Percentiles rank a stretch among this genome's conserved stretches.
Conservation (phyloP, 2,113 vertebrate genomes). For the Glaucidium brasilianum region DNA sequence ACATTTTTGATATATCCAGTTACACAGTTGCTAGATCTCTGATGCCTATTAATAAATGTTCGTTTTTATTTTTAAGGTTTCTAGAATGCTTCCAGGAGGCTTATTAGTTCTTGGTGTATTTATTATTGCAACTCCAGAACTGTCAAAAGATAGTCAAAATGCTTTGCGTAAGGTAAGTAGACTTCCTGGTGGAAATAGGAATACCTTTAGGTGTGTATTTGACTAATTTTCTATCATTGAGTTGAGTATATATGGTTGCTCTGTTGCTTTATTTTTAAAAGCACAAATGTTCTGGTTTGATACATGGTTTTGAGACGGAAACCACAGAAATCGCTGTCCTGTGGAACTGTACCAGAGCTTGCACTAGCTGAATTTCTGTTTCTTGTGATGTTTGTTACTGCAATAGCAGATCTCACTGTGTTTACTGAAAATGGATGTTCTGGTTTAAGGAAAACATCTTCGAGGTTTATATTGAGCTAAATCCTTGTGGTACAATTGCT, state of each 20-base stretch:
- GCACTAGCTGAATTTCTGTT: neutral
- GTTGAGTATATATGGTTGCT: neutral
- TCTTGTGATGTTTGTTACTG: neutral
- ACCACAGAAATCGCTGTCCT: neutral
- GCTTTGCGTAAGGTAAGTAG: constrained; percentile 80
- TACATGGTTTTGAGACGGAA: neutral
- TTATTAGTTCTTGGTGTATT: constrained; percentile 87
- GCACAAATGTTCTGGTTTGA: neutral
- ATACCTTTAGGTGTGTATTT: neutral
- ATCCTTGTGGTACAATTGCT: neutral
- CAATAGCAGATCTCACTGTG: neutral
- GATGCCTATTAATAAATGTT: neutral
- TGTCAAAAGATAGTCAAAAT: constrained; percentile 80
- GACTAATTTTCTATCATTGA: neutral
- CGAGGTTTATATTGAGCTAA: neutral
- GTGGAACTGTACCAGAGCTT: neutral
- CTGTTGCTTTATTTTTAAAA: neutral
- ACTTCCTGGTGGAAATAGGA: neutral
- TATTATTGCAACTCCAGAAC: constrained; percentile 79
- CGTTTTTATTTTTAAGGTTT: constrained; percentile 75
- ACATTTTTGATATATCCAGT: neutral
- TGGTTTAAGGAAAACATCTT: neutral
- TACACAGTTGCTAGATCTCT: neutral
- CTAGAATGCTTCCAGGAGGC: constrained; percentile 92
- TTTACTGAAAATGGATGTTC: neutral